Evolutionary conservation across 2,888 invertebrate genomes (phyloP).

Genomic region (Sinhomidia bicolor): DNA sequence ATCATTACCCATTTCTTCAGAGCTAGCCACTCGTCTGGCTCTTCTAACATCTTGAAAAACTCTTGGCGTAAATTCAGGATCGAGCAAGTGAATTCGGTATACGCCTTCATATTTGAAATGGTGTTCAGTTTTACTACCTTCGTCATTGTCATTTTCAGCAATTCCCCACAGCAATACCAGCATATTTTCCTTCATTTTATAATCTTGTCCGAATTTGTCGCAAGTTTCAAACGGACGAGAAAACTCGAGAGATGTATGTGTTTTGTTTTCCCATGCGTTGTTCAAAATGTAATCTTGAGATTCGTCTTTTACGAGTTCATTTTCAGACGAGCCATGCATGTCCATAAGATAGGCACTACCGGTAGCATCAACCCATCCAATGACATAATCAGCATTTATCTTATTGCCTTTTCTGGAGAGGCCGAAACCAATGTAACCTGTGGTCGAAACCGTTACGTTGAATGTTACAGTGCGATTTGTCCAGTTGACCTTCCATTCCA

Average conservation of each 20-base stretch:
- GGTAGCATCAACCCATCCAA: neutral
- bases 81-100: neutral
- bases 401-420: neutral
- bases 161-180: neutral
- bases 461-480: neutral
- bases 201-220: neutral
- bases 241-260: neutral
- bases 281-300: neutral
- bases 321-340: constrained; percentile 3
- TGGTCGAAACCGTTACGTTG: constrained; percentile 22
- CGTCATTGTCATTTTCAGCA: neutral
- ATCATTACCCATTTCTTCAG: neutral
- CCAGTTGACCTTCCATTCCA: constrained; percentile 32
- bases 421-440: constrained; percentile 45
- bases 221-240: constrained; percentile 2
- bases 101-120: too few species aligned
- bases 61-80: neutral
- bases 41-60: neutral
- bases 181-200: neutral
- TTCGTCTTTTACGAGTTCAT: neutral
- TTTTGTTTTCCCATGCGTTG: neutral
- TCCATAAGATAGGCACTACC: neutral
- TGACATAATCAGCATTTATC: neutral
- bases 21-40: neutral
- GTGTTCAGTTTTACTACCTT: neutral